These are phyloP conservation scores for Meganola albula DNA, from an alignment of 2,888 invertebrate genomes.

Conservation along the genomic window DNA sequence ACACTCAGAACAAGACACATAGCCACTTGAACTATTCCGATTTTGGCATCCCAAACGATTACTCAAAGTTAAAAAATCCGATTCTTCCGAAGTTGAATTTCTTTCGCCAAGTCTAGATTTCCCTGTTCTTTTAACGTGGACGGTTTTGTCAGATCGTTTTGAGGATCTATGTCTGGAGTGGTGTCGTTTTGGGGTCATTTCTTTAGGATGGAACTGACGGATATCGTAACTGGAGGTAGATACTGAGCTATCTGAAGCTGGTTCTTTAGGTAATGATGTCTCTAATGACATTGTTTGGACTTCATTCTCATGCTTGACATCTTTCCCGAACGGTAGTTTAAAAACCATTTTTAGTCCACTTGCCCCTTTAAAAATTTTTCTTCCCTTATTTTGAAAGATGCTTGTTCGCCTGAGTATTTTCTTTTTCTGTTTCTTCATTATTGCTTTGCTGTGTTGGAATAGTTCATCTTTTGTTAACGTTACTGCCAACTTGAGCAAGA, in stretches of 20 bases:
- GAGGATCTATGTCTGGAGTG: constrained; percentile 59
- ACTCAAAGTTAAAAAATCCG: constrained; percentile 76
- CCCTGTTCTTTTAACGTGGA: constrained; percentile 59
- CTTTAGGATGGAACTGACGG: constrained; percentile 79
- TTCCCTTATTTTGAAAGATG: constrained; percentile 75
- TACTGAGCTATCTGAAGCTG: constrained; percentile 77
- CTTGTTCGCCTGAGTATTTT: constrained; percentile 79
- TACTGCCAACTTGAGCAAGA: constrained; percentile 89
- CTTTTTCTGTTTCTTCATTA: constrained; percentile 90
- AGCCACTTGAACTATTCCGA: constrained; percentile 82
- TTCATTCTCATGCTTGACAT: constrained; percentile 50
- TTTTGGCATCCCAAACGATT: constrained; percentile 79
- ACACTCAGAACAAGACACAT: constrained; percentile 93
- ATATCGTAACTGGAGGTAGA: constrained; percentile 81
- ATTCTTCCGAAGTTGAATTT: constrained; percentile 80
- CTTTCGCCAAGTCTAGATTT: constrained; percentile 77
- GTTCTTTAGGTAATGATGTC: constrained; percentile 50
- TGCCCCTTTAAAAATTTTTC: constrained; percentile 79
- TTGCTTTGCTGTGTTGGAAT: constrained; percentile 91
- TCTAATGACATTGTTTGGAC: constrained; percentile 40
- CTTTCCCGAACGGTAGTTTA: constrained; percentile 76
- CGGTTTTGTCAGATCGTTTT: constrained; percentile 59
- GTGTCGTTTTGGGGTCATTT: constrained; percentile 64
- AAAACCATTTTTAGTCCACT: constrained; percentile 81
- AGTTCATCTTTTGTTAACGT: constrained; percentile 95